Conservation (phyloP, 2,113 vertebrate genomes). For the Anser cygnoides region DNA sequence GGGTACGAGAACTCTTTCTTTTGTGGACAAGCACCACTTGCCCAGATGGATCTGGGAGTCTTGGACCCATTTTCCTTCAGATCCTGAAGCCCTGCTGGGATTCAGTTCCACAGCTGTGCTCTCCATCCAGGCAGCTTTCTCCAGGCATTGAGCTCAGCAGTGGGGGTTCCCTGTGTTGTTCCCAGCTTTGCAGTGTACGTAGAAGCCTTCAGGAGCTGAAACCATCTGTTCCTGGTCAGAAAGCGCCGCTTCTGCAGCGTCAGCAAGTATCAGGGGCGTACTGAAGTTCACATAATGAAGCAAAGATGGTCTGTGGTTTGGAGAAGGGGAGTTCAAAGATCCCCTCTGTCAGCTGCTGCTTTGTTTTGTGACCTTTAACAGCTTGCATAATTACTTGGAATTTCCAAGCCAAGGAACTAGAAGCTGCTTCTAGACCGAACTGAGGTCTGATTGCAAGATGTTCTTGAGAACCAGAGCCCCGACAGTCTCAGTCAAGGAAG, state of each 20-base stretch:
- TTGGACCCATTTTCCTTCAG: neutral
- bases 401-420: neutral
- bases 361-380: neutral
- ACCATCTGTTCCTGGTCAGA: neutral
- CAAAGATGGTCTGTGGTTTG: neutral
- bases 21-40: neutral
- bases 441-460: neutral
- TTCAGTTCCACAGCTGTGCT: neutral
- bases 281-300: neutral
- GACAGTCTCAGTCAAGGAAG: neutral
- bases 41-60: neutral
- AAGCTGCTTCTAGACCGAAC: neutral
- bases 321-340: neutral
- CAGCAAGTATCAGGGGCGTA: neutral
- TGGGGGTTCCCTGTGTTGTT: neutral
- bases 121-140: neutral
- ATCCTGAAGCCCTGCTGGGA: neutral
- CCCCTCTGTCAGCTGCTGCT: neutral
- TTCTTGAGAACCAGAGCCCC: rapidly evolving
- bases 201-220: neutral
- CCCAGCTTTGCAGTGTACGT: neutral
- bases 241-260: neutral
- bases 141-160: rapidly evolving
- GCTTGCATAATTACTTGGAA: neutral
- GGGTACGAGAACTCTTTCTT: neutral